Base-by-base conservation (phyloP, 2,888 invertebrate species). In the Noctua janthina region DNA sequence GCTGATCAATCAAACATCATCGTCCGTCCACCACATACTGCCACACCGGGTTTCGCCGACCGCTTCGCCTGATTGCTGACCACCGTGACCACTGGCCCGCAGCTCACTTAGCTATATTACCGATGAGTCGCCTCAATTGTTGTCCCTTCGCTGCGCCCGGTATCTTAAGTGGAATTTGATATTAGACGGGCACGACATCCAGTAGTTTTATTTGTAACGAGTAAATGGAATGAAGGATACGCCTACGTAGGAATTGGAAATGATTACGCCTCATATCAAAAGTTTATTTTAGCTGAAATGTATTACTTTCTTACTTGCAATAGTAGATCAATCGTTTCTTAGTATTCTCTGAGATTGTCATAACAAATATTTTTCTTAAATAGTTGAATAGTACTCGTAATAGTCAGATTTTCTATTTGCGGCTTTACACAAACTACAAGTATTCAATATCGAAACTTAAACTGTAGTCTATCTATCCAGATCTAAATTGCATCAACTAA, bases 71-170 rank as follows among this genome's bases (percentile, higher is more conserved):
- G 76, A 76, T 76, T 70, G 79, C 76, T 83, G 76, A 70, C 87
- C 84, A 81, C 72, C 51, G 74, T 78, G 72, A 75, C 87, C 84
- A 84, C 72, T 59, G 75, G 69, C 72, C 80, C 73, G 67, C 79
- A 23, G 82, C 79, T 81, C 89, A 87, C 89, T 89, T 86, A 89
- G 82, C 79, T 74, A 70, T 81, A 89, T 89, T 87, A 86, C 76
- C 84, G 86, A 89, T 89, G 88, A 89, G 78, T 89, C 73, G 83
- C 77, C 83, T 80, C 80, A 87, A 87, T 87, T 85, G 89, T 87
- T 75, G 75, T 72, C 77, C 74, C 74, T 89, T 82, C 79, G 83
- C 89, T 85, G 76, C 76, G 64, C 51, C 39, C 78, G 83, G 81
- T 82, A 74, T 78, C 75, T 75, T 79, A 75, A 82, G 83, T 79